Evolutionary conservation across 2,888 invertebrate genomes (phyloP).

Genomic region (Nycteola revayana): DNA sequence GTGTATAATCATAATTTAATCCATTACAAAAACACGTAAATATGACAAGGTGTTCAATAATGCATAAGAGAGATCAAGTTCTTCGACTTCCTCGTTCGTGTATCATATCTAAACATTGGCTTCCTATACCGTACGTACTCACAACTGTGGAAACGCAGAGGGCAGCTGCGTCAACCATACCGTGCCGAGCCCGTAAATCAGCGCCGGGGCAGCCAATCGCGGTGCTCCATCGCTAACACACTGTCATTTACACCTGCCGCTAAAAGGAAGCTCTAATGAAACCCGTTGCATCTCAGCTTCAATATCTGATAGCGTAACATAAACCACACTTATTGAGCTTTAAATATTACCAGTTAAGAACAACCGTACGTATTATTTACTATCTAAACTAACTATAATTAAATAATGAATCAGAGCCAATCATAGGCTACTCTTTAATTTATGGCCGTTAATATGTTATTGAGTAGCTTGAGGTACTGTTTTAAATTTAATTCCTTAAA

Average conservation of each 20-base stretch:
- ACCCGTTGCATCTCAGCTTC: constrained; percentile 38
- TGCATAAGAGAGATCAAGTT: constrained; percentile 36
- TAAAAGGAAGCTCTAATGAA: constrained; percentile 65
- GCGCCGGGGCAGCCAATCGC: constrained; percentile 60
- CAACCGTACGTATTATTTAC: no score
- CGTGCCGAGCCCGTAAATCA: constrained; percentile 51
- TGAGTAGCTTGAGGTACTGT: no score
- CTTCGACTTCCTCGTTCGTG: constrained; percentile 49
- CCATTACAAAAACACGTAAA: constrained; percentile 10
- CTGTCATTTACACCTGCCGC: constrained; percentile 64
- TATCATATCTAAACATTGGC: constrained; percentile 55
- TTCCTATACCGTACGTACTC: constrained; percentile 48
- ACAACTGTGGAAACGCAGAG: constrained; percentile 50
- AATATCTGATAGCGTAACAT: constrained; percentile 26
- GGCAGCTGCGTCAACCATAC: constrained; percentile 66
- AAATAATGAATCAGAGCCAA: no score
- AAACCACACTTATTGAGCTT: neutral
- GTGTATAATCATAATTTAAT: no score
- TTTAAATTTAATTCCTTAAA: neutral
- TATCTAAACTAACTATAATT: no score
- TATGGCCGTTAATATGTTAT: no score
- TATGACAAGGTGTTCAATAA: constrained; percentile 21
- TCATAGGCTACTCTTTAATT: no score
- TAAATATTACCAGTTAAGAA: no score
- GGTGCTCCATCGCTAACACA: constrained; percentile 38